Conservation (phyloP, 2,888 invertebrate genomes). For the Subacronicta megacephala region DNA sequence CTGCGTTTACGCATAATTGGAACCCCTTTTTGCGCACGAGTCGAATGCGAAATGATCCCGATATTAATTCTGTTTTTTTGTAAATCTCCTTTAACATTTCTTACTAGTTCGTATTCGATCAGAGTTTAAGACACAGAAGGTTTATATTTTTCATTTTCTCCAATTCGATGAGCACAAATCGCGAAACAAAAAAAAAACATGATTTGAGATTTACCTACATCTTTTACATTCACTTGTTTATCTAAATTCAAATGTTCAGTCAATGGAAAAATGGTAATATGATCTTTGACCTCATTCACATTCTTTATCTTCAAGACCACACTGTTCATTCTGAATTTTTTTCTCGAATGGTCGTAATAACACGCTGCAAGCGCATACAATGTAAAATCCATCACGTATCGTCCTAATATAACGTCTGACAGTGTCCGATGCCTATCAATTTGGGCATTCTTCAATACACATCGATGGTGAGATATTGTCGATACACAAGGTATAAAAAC, state of each 20-base stretch:
- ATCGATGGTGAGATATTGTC: conserved; percentile 75
- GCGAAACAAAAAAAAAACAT: conserved; percentile 29
- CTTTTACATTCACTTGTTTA: conserved; percentile 16
- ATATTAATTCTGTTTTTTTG: conserved; percentile 82
- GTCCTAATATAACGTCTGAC: conserved; percentile 57
- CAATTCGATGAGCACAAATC: conserved; percentile 52
- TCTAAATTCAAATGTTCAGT: conserved; percentile 32
- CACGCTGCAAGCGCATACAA: conserved; percentile 51
- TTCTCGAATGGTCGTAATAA: conserved; percentile 50
- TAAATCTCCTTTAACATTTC: conserved; percentile 63
- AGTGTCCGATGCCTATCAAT: conserved; percentile 64
- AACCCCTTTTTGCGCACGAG: conserved; percentile 80
- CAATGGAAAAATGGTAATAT: conserved; percentile 34
- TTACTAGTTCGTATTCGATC: conserved; percentile 66
- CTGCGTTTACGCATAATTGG: conserved; percentile 86
- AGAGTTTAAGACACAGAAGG: conserved; percentile 51
- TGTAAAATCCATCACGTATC: conserved; percentile 63
- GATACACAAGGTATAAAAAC: conserved; percentile 66
- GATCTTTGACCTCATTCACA: conserved; percentile 42
- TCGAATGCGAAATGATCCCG: conserved; percentile 81
- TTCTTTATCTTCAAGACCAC: conserved; percentile 40
- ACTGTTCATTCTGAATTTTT: conserved; percentile 53
- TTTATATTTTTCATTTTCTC: conserved; percentile 50
- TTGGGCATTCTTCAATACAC: conserved; percentile 64
- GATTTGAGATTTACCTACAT: conserved; percentile 27